These are phyloP conservation scores for Bombus huntii DNA, from an alignment of 1,140 invertebrate genomes.

Conservation along the genomic window DNA sequence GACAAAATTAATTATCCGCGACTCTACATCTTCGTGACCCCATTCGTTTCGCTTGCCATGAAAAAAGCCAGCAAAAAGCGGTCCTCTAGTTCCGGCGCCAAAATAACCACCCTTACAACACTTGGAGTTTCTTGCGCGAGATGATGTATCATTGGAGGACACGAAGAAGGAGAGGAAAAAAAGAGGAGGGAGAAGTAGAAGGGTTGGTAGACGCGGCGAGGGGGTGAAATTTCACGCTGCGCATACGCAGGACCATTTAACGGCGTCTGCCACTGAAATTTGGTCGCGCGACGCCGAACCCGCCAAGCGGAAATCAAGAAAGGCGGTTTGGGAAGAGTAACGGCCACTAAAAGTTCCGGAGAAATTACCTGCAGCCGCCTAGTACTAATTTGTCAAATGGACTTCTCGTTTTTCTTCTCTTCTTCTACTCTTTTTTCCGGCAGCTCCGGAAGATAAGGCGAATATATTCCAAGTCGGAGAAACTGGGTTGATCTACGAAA, in stretches of 20 bases:
- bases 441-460: too few relatives aligned
- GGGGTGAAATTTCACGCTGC: conserved; percentile 53
- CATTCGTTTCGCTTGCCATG: neutral
- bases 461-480: neutral
- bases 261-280: conserved; percentile 20
- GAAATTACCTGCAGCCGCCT: conserved; percentile 45
- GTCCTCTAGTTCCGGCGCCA: neutral
- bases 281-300: conserved; percentile 3
- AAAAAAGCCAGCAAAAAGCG: neutral
- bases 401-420: conserved; percentile 31
- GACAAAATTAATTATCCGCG: neutral
- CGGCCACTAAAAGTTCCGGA: conserved; percentile 41
- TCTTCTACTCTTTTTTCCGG: neutral
- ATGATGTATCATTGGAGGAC: neutral
- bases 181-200: neutral
- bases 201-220: neutral
- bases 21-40: neutral
- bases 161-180: neutral
- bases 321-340: conserved; percentile 39
- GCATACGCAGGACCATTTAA: conserved; percentile 32
- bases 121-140: neutral
- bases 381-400: conserved; percentile 51
- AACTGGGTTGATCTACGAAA: neutral
- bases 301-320: conserved; percentile 21
- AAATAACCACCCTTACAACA: neutral